Evolutionary conservation across 2,797 vertebrate genomes (phyloP).

Genomic region (Hemitrygon akajei): DNA sequence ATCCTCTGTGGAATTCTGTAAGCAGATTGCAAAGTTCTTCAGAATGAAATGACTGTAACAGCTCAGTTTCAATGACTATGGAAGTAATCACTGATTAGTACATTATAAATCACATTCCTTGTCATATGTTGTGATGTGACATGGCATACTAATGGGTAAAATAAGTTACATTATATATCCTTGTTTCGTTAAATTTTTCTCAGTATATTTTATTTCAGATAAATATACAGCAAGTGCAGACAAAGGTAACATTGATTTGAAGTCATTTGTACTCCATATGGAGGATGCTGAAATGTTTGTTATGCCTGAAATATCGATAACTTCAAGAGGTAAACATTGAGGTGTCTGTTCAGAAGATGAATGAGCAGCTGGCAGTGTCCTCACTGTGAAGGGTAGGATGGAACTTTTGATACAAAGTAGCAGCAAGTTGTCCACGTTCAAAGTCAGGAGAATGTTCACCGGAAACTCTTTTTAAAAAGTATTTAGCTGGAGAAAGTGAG

Average conservation of each 20-base stretch:
- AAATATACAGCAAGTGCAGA: not conserved
- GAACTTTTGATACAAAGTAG: not conserved
- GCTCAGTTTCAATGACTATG: not conserved
- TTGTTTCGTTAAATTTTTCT: not conserved
- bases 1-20: not conserved
- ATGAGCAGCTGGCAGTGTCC: not conserved
- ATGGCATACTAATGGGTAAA: not conserved
- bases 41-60: not conserved
- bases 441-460: not conserved
- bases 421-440: not conserved
- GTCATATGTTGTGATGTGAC: not conserved
- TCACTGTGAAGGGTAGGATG: not conserved
- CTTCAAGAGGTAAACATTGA: not conserved
- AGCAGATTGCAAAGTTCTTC: constrained; percentile 10
- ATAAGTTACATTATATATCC: not conserved
- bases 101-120: not conserved
- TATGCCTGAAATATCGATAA: not conserved
- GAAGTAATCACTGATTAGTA: not conserved
- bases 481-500: not conserved
- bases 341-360: constrained; percentile 10
- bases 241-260: constrained; percentile 2
- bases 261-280: not conserved
- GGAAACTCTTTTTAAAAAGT: not conserved
- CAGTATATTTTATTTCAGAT: not conserved
- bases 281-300: not conserved